Percentiles rank a stretch among this genome's conserved stretches.
phyloP scores from a whole-genome alignment of 2,113 vertebrate species.

The Scolopax mira region DNA sequence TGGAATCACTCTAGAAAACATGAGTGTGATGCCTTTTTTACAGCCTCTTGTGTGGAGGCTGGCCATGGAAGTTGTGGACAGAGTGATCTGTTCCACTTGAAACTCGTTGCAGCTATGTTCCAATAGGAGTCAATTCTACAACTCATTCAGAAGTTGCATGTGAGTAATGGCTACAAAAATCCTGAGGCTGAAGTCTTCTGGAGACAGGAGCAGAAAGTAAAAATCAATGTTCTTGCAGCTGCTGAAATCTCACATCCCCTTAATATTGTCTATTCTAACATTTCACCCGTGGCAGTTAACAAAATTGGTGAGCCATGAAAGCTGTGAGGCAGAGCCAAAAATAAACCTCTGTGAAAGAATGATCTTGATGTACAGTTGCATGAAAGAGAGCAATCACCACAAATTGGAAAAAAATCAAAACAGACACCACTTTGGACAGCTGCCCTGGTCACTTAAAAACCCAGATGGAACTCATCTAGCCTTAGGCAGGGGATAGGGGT shows the following conservation, averaged over 20 bases:
- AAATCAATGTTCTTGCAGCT: neutral
- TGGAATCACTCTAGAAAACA: neutral
- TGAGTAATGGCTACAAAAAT: neutral
- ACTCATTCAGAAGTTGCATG: neutral
- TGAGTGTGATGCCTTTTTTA: fast-evolving
- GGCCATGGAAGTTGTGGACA: fast-evolving
- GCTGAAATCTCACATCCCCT: neutral
- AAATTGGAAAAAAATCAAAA: constrained; percentile 39
- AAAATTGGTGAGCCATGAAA: neutral
- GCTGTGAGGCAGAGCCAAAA: constrained; percentile 3
- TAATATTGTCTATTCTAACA: neutral
- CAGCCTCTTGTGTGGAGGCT: neutral
- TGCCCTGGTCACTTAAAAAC: constrained; percentile 23
- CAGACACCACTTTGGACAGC: constrained; percentile 30
- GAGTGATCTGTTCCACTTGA: neutral
- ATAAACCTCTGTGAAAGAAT: neutral
- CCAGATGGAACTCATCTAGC: constrained; percentile 53
- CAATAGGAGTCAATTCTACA: neutral
- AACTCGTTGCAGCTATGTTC: neutral
- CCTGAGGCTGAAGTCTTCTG: neutral
- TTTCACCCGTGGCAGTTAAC: neutral
- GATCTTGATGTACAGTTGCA: neutral
- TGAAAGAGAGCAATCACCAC: constrained; percentile 36
- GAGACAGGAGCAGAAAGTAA: neutral
- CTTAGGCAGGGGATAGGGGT: neutral